Percentiles rank a stretch among this genome's conserved stretches.
Conservation (phyloP, 2,888 invertebrate species). For the Erannis defoliaria region DNA sequence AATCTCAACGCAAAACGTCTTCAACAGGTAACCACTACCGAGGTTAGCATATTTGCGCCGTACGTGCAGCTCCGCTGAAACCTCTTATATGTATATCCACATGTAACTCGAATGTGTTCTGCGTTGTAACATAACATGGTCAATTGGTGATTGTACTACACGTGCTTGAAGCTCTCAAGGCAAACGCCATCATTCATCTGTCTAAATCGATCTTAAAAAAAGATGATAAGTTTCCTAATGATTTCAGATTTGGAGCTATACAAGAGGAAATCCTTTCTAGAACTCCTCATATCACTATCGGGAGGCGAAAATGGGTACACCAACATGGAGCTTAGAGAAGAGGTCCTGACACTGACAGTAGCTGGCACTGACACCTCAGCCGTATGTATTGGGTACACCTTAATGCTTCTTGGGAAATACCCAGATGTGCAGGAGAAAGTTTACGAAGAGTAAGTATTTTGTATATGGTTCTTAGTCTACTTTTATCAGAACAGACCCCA, state of each 20-base stretch:
- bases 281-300: constrained; percentile 81
- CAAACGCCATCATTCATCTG: too few species aligned
- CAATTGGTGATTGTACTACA: too few species aligned
- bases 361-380: constrained; percentile 86
- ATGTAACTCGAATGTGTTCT: too few species aligned
- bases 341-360: constrained; percentile 84
- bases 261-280: constrained; percentile 82
- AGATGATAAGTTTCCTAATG: neutral
- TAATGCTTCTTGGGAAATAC: constrained; percentile 76
- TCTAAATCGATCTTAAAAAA: too few species aligned
- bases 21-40: too few species aligned
- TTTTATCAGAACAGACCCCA: too few species aligned
- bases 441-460: constrained; percentile 71
- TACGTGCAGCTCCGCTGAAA: too few species aligned
- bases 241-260: constrained; percentile 64
- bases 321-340: constrained; percentile 84
- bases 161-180: too few species aligned
- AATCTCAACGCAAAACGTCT: too few species aligned
- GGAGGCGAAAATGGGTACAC: constrained; percentile 81
- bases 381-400: constrained; percentile 71
- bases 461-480: neutral
- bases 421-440: constrained; percentile 80
- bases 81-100: too few species aligned
- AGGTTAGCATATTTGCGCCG: too few species aligned
- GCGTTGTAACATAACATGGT: too few species aligned